A percentile compares a stretch with the other conserved stretches of the same genome.
Evolutionary conservation across 1,140 invertebrate genomes (phyloP).

Genomic region (Mercenaria mercenaria): DNA sequence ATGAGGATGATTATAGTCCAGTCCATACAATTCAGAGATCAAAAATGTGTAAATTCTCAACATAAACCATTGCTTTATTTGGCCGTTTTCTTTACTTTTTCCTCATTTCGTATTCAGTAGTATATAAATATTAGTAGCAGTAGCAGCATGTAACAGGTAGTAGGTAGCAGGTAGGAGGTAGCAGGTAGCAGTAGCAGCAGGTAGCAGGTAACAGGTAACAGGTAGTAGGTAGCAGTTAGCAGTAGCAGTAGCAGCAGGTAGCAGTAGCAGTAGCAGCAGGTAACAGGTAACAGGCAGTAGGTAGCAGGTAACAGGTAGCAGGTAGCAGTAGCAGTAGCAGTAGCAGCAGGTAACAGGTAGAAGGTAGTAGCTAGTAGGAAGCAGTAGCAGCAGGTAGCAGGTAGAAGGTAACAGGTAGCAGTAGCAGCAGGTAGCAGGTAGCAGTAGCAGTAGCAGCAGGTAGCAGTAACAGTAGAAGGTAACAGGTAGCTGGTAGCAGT

Average conservation of each 20-base stretch:
- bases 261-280: background rate
- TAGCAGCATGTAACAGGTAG: no score
- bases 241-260: background rate
- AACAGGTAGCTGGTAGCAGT: background rate
- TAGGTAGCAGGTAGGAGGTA: no score
- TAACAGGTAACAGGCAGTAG: no score
- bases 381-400: background rate
- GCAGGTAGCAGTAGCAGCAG: background rate
- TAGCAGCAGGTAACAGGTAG: background rate
- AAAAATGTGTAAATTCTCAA: no score
- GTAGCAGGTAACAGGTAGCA: background rate
- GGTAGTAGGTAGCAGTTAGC: background rate
- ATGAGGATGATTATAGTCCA: no score
- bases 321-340: constrained; percentile 19
- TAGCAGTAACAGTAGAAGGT: no score
- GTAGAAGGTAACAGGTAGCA: background rate
- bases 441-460: no score
- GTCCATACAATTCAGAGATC: no score
- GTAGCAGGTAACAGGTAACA: background rate
- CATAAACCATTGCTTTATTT: no score
- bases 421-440: no score
- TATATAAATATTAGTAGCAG: background rate
- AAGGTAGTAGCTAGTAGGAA: background rate
- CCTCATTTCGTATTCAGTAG: background rate
- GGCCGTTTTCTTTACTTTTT: no score